These are phyloP conservation scores for Melitaea cinxia DNA, from an alignment of 1,140 invertebrate genomes.

Conservation along the genomic window DNA sequence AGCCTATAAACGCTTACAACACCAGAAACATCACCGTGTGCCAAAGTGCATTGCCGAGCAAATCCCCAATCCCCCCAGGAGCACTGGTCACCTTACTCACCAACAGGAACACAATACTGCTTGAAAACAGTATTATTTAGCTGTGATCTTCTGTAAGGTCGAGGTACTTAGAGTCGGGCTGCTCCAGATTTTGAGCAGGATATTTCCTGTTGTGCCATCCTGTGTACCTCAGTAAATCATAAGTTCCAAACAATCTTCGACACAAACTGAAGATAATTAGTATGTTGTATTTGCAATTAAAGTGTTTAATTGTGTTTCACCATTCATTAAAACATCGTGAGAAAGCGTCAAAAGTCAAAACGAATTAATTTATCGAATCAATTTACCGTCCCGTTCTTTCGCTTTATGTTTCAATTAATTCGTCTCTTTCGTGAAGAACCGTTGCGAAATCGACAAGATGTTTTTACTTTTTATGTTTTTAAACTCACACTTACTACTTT, in stretches of 20 bases:
- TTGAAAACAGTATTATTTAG: too few species aligned
- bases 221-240: too few species aligned
- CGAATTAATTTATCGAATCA: constrained; percentile 15
- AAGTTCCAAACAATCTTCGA: neutral
- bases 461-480: neutral
- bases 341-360: constrained; percentile 14
- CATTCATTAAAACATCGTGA: constrained; percentile 16
- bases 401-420: neutral
- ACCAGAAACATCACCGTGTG: too few species aligned
- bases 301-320: constrained; percentile 5
- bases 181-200: too few species aligned
- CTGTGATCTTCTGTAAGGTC: too few species aligned
- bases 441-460: neutral
- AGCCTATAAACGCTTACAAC: too few species aligned
- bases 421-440: neutral
- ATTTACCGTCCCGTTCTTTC: constrained; percentile 3
- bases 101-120: too few species aligned
- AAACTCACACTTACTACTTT: neutral
- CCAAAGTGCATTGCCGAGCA: too few species aligned
- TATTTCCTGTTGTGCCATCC: too few species aligned
- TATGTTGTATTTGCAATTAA: neutral
- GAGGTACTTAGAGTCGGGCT: too few species aligned
- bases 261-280: neutral
- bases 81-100: too few species aligned
- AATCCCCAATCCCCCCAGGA: too few species aligned